Conservation (phyloP, 2,113 vertebrate species). For the Amblyopsis rosae region DNA sequence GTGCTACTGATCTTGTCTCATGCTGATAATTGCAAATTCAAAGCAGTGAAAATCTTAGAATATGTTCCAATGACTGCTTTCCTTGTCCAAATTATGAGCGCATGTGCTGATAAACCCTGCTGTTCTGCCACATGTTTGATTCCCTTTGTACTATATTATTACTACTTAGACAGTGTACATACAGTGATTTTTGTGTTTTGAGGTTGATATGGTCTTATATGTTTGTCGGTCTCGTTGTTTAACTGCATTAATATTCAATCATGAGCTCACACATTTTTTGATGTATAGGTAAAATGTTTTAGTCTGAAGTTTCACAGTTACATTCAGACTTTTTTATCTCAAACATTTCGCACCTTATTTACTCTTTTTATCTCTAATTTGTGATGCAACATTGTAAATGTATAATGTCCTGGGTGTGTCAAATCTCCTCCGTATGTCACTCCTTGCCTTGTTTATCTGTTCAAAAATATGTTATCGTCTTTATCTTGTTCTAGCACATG, state of each 20-base stretch:
- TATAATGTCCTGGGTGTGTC: constrained; percentile 40
- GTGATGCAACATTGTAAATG: constrained; percentile 25
- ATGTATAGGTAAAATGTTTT: constrained; percentile 40
- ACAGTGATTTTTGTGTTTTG: constrained; percentile 8
- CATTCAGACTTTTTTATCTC: constrained; percentile 40
- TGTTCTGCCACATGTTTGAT: too few relatives aligned
- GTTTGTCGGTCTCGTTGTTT: constrained; percentile 38
- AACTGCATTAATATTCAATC: constrained; percentile 7
- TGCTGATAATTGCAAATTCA: too few relatives aligned
- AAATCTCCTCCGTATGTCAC: constrained; percentile 26
- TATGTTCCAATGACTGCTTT: too few relatives aligned
- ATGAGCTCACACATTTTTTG: constrained; percentile 23
- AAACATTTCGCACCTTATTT: constrained; percentile 51
- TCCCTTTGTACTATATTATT: too few relatives aligned
- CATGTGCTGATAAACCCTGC: too few relatives aligned
- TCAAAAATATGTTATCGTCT: neutral
- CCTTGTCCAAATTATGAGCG: too few relatives aligned
- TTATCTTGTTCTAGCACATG: constrained; percentile 9
- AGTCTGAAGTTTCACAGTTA: constrained; percentile 27
- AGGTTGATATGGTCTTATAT: constrained; percentile 21
- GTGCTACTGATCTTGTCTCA: too few relatives aligned
- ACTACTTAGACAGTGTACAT: constrained; percentile 14
- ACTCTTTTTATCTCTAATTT: constrained; percentile 24
- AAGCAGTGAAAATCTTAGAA: too few relatives aligned
- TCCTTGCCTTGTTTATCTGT: neutral